phyloP scores from a whole-genome alignment of 30 jellyfish, hydroid and myxozoan genomes.

The Hydractinia echinata region DNA sequence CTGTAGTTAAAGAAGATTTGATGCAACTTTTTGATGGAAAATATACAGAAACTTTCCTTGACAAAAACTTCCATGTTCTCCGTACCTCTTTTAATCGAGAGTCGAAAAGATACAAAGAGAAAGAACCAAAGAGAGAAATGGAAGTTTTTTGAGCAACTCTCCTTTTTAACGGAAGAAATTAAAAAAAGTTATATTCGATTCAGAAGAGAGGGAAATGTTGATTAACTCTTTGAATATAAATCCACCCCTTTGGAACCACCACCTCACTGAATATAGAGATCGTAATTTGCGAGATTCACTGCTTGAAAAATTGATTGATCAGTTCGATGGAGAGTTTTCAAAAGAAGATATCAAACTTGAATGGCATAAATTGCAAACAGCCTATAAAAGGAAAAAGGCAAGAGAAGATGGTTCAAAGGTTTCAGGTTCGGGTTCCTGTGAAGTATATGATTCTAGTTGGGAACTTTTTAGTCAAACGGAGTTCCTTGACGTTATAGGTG shows the following conservation, averaged over 20 bases:
- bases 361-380: slow-evolving; percentile 21
- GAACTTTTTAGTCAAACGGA: not conserved
- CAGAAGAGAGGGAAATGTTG: not conserved
- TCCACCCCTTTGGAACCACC: not conserved
- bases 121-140: not conserved
- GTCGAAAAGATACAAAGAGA: slow-evolving; percentile 22
- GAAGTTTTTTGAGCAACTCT: too few relatives aligned
- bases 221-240: not conserved
- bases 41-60: slow-evolving; percentile 22
- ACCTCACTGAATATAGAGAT: too few relatives aligned
- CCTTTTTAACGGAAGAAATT: too few relatives aligned
- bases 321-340: slow-evolving; percentile 21
- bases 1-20: not conserved
- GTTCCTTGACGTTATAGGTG: not conserved
- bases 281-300: not conserved
- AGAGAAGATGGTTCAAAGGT: slow-evolving; percentile 33
- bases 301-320: slow-evolving; percentile 1
- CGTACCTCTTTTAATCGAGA: slow-evolving; percentile 19
- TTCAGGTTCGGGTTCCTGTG: slow-evolving; percentile 28
- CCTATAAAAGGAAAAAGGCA: slow-evolving; percentile 22
- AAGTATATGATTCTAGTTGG: not conserved
- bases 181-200: not conserved
- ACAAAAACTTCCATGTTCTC: slow-evolving; percentile 22
- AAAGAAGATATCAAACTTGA: slow-evolving; percentile 25
- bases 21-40: slow-evolving; percentile 1